These are phyloP conservation scores for Daphoenositta chrysoptera DNA, from an alignment of 2,113 vertebrate species.

Conservation along the genomic window DNA sequence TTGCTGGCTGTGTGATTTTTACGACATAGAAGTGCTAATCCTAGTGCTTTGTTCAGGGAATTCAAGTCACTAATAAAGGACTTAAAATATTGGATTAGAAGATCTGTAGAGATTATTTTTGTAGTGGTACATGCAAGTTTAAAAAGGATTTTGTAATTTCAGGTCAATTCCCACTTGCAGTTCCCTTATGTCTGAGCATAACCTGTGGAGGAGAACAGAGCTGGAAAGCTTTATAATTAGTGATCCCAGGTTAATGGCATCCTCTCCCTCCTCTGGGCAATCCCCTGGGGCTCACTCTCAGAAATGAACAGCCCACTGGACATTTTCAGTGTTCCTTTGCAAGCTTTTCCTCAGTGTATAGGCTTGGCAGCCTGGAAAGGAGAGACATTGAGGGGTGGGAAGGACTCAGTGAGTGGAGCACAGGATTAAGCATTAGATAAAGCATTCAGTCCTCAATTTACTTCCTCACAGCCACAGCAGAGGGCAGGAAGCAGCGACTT, in stretches of 20 bases:
- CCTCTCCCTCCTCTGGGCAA: neutral
- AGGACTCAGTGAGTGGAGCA: neutral
- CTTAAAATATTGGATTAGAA: neutral
- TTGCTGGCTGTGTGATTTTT: neutral
- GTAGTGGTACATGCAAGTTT: neutral
- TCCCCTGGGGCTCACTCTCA: neutral
- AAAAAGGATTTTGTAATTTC: neutral
- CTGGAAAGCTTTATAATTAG: neutral
- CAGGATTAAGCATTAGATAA: too few species aligned
- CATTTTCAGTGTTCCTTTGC: neutral
- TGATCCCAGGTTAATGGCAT: neutral
- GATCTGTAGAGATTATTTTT: neutral
- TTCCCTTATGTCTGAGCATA: neutral
- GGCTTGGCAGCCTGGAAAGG: neutral
- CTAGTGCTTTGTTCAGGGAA: neutral
- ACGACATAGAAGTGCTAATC: neutral
- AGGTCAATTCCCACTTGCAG: neutral
- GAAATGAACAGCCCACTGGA: neutral
- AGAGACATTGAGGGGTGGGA: neutral
- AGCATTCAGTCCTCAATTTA: neutral
- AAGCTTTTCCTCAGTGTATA: neutral
- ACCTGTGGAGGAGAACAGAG: neutral
- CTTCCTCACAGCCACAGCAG: neutral
- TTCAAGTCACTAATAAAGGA: neutral
- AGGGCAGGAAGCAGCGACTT: neutral